A percentile compares a stretch with the other conserved stretches of the same genome.
phyloP scores from a whole-genome alignment of 2,888 invertebrate genomes.

The Heliconius charithonia region DNA sequence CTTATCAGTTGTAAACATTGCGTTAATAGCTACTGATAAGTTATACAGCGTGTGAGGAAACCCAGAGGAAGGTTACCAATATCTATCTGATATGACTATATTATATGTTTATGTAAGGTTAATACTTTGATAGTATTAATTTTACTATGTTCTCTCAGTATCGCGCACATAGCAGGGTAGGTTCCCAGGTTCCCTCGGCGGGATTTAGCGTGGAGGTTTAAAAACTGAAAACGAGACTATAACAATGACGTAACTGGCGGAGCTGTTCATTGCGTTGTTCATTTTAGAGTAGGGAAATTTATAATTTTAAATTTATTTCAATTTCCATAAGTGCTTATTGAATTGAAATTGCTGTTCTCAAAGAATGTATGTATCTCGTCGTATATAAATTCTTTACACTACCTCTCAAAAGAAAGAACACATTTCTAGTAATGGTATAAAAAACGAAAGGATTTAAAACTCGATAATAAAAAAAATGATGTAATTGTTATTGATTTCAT shows the following conservation, averaged over 20 bases:
- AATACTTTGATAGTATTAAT: not conserved
- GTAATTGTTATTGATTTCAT: conserved; percentile 11
- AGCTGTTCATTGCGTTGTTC: no score
- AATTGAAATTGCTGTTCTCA: no score
- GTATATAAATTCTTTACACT: not conserved
- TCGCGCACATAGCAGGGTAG: not conserved
- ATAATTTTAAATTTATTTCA: no score
- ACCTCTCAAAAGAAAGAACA: not conserved
- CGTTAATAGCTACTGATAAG: conserved; percentile 22
- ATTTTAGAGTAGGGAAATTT: no score
- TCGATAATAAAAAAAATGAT: not conserved
- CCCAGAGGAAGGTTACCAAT: conserved; percentile 20
- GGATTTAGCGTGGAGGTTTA: not conserved
- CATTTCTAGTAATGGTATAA: not conserved
- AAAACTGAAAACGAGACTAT: not conserved
- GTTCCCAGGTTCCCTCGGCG: no score
- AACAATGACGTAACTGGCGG: no score
- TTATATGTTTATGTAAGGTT: not conserved
- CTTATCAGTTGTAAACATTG: conserved; percentile 18
- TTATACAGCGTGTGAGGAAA: conserved; percentile 22
- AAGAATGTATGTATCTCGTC: not conserved
- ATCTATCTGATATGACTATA: conserved; percentile 13
- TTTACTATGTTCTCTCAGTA: not conserved
- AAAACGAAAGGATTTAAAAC: conserved; percentile 9
- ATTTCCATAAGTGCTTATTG: no score